These are phyloP conservation scores for Orthonevra nobilis DNA, from an alignment of 2,888 invertebrate species.

Conservation along the genomic window DNA sequence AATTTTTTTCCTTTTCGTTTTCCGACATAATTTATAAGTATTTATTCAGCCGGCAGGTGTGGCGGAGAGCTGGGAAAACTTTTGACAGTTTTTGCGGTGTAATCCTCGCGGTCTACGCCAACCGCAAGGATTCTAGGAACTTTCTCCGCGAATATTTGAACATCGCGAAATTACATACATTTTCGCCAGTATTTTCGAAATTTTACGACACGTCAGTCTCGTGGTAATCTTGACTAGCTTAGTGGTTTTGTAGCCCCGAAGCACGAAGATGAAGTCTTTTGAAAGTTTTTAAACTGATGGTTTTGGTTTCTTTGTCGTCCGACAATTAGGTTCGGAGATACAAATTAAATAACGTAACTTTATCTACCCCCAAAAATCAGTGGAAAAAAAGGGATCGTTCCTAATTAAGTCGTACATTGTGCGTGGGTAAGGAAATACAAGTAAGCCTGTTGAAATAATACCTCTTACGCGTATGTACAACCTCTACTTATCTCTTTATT, in stretches of 20 bases:
- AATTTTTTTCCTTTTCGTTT: conserved; percentile 14
- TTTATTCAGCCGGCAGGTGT: neutral
- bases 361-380: no score
- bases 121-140: conserved; percentile 9
- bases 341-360: no score
- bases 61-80: conserved; percentile 27
- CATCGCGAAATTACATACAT: no score
- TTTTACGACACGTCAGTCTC: conserved; percentile 5
- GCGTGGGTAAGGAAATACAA: conserved; percentile 34
- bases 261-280: no score
- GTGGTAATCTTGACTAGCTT: no score
- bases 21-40: conserved; percentile 40
- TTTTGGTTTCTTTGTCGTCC: no score
- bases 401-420: conserved; percentile 16
- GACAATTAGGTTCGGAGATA: no score
- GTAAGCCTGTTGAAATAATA: conserved; percentile 47
- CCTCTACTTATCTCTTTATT: conserved; percentile 65
- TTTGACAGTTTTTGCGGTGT: conserved; percentile 46
- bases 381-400: neutral
- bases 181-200: neutral
- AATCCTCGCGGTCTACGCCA: neutral
- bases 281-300: no score
- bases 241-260: no score
- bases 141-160: conserved; percentile 15
- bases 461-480: no score